Percentiles rank a stretch among this genome's conserved stretches.
These are phyloP conservation scores for Styela clava DNA, from an alignment of 23 tunicate genomes.

Conservation along the genomic window DNA sequence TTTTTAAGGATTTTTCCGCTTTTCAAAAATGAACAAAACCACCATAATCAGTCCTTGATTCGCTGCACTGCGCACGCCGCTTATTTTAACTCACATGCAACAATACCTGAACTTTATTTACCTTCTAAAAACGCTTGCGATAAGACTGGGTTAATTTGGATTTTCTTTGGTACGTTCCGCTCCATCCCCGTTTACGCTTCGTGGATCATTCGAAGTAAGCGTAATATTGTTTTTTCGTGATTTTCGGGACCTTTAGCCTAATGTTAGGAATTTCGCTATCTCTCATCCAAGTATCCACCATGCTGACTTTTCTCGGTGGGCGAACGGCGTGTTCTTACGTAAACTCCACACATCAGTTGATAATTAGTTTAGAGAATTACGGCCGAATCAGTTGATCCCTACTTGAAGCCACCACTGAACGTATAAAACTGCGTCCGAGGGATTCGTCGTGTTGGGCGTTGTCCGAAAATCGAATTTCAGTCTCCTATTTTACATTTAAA, in stretches of 20 bases:
- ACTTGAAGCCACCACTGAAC: too few relatives aligned
- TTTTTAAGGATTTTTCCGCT: neutral
- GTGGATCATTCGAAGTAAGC: neutral
- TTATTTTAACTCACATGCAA: neutral
- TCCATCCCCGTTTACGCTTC: neutral
- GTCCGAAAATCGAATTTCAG: too few relatives aligned
- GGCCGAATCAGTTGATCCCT: too few relatives aligned
- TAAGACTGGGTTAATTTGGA: neutral
- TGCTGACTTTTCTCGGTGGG: too few relatives aligned
- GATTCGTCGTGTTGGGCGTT: too few relatives aligned
- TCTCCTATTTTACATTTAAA: too few relatives aligned
- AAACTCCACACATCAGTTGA: too few relatives aligned
- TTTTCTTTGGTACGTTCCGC: neutral
- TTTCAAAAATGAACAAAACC: neutral
- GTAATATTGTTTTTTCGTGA: neutral
- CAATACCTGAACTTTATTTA: neutral
- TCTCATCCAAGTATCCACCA: too few relatives aligned
- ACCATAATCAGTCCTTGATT: neutral
- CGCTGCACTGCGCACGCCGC: neutral
- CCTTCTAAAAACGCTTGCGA: neutral
- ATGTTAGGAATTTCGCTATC: neutral
- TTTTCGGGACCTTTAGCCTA: neutral
- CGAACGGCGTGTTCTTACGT: too few relatives aligned
- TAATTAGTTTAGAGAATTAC: too few relatives aligned
- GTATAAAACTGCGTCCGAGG: too few relatives aligned